Evolutionary conservation across 1,140 invertebrate genomes (phyloP).

Genomic region (Ptiloglossa arizonensis): DNA sequence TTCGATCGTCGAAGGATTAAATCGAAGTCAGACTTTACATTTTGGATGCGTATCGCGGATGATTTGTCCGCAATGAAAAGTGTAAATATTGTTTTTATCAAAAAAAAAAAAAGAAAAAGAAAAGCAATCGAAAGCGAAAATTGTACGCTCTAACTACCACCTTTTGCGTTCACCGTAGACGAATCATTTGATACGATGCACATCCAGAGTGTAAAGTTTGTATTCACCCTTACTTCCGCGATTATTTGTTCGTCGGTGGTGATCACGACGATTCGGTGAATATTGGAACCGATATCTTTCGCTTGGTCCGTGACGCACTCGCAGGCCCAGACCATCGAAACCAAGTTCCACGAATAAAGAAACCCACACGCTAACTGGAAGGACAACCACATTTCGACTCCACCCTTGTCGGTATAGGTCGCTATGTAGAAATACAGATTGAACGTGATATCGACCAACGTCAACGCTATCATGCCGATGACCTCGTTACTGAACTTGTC

Average conservation of each 20-base stretch:
- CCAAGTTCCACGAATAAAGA: constrained; percentile 49
- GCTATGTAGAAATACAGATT: constrained; percentile 72
- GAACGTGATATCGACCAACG: constrained; percentile 72
- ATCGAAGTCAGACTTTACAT: too few relatives aligned
- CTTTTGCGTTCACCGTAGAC: too few relatives aligned
- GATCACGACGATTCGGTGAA: constrained; percentile 69
- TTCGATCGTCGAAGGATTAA: too few relatives aligned
- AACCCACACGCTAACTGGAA: constrained; percentile 1
- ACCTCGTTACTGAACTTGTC: constrained; percentile 63
- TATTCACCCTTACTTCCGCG: constrained; percentile 72
- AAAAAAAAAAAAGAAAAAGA: too few relatives aligned
- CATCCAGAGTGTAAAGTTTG: too few relatives aligned
- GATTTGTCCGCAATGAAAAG: too few relatives aligned
- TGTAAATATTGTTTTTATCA: too few relatives aligned
- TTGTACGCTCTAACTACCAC: too few relatives aligned
- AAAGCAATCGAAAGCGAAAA: too few relatives aligned
- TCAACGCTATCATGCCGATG: constrained; percentile 55
- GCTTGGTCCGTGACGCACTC: constrained; percentile 69
- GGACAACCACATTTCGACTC: constrained; percentile 60
- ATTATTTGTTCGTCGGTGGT: constrained; percentile 68
- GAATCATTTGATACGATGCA: too few relatives aligned
- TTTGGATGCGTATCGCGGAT: too few relatives aligned
- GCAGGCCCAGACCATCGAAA: constrained; percentile 57
- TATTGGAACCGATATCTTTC: constrained; percentile 50
- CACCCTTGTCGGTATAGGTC: not conserved